phyloP scores from a whole-genome alignment of 2,113 vertebrate genomes.

The Poeciliopsis turrubarensis region DNA sequence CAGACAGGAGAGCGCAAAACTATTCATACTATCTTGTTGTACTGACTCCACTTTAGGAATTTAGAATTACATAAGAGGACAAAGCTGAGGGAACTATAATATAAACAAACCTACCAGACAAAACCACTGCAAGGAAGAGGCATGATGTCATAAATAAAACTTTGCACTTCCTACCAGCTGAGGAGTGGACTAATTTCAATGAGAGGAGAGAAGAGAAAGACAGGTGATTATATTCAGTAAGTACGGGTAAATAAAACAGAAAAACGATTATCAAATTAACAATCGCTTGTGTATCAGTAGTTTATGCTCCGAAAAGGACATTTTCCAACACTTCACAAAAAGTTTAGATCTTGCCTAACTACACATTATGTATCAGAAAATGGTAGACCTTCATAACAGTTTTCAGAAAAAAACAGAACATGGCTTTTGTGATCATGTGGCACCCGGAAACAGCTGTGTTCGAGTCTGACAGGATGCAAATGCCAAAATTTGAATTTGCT shows the following conservation, averaged over 20 bases:
- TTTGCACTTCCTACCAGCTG: not conserved
- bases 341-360: not conserved
- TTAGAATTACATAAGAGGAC: too few species aligned
- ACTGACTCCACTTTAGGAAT: too few species aligned
- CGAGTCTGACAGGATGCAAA: slow-evolving; percentile 26
- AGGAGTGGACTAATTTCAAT: not conserved
- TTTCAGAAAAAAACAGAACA: not conserved
- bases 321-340: not conserved
- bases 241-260: too few species aligned
- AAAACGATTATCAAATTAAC: not conserved
- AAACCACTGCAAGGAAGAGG: not conserved
- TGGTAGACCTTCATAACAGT: not conserved
- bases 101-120: not conserved
- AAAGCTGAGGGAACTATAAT: not conserved
- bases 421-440: not conserved
- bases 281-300: not conserved
- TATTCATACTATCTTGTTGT: too few species aligned
- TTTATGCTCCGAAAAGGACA: not conserved
- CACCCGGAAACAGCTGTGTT: not conserved
- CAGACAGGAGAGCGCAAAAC: too few species aligned
- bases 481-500: slow-evolving; percentile 40
- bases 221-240: not conserved
- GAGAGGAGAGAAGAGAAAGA: not conserved
- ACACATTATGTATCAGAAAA: not conserved
- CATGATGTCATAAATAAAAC: not conserved